phyloP scores from a whole-genome alignment of 2,113 vertebrate species.

The Strigops habroptila region DNA sequence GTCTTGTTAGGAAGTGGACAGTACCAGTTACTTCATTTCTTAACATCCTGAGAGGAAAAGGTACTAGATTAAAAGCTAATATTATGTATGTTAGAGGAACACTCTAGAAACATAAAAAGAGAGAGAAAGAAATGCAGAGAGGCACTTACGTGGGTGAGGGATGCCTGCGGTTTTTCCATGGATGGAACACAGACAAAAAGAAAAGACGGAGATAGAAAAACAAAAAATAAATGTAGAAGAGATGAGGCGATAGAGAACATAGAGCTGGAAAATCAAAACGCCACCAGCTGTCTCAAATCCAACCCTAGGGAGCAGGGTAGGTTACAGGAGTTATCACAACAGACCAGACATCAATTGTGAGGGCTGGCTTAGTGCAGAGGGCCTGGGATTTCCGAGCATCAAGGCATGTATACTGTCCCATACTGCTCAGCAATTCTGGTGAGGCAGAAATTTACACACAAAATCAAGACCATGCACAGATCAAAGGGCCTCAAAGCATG shows the following conservation, averaged over 20 bases:
- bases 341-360: not conserved
- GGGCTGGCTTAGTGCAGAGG: not conserved
- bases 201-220: constrained; percentile 64
- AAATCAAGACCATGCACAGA: not conserved
- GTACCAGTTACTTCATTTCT: constrained; percentile 40
- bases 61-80: constrained; percentile 59
- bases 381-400: not conserved
- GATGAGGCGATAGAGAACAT: constrained; percentile 22
- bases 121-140: constrained; percentile 65
- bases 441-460: not conserved
- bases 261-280: constrained; percentile 55
- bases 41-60: constrained; percentile 16
- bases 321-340: not conserved
- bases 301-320: not conserved
- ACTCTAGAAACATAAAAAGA: constrained; percentile 28
- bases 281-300: not conserved
- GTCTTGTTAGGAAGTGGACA: constrained; percentile 65
- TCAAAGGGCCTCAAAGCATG: not conserved
- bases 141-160: constrained; percentile 94
- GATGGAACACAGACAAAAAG: constrained; percentile 82
- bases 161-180: constrained; percentile 85
- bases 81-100: constrained; percentile 54
- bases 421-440: not conserved
- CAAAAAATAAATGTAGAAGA: constrained; percentile 73
- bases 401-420: not conserved